Evolutionary conservation across 30 jellyfish, hydroid and myxozoan species (phyloP), one percentile per base, ranked within the genome.

Genomic region (Hydra vulgaris): DNA sequence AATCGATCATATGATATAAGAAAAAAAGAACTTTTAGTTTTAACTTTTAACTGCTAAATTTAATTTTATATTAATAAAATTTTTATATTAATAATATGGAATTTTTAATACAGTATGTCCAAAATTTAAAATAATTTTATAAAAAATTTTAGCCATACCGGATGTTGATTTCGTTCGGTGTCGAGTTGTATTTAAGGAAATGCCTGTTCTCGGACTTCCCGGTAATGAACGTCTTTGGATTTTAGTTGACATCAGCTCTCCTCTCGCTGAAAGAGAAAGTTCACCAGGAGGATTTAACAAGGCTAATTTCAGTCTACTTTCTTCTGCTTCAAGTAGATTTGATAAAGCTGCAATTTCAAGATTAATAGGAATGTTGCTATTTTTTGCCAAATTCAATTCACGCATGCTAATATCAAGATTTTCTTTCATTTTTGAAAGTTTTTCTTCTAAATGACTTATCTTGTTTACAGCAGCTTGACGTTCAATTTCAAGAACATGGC

Each of bases 281-380:
- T 78, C 85, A n/a, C 85, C 27, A 40, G 96, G 96, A 66, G 84
- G 81, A 81, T 66, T 83, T 55, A 74, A 76, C 20, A 89, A 87
- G 21, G 94, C 87, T 67, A 80, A 70, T 21, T 80, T n/a, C 23
- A 88, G 85, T 25, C 96, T 83, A 7, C 85, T 74, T 80, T 84
- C 95, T 73, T 89, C 96, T 7, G 95, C 95, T 27, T 89, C 96
- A 66, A 89, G 83, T 18, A 89, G 15, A 1, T 71, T 78, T 23
- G 94, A 90, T 70, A 89, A 84, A 0, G 96, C 96, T 25, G 85
- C 96, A 74, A 89, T 82, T 84, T 89, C 95, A n/a, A 89, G 85
- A 54, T 84, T 92, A 83, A 89, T 40, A 3, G 96, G 96, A 22
- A 86, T 79, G 54, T 81, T 55, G 24, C 95, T 80, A 66, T 84